Base-by-base conservation (phyloP, 2,797 vertebrate genomes). In the Cyclopterus lumpus region DNA sequence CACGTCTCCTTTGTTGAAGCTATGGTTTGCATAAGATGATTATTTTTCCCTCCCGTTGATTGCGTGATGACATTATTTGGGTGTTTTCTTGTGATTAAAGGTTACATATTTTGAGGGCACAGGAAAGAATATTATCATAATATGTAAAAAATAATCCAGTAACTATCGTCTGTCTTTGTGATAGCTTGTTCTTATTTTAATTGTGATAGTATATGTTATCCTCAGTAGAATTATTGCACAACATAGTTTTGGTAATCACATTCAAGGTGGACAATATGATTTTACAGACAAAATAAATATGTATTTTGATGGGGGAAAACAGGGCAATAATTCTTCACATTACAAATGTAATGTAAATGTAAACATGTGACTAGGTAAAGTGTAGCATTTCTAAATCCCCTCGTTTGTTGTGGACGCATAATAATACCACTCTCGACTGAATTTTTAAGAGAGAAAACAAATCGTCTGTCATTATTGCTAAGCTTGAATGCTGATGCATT, bases 381-480 rank as follows among this genome's bases (percentile, higher is more conserved):
- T 48, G 11, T 51, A 20, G 24, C 5, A 9, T 54, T 60, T 62
- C 53, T 32, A 36, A 60, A n/a, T 10, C 26, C 1, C 0, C 1
- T 30, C 1, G 26, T 51, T 75, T 30, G 26, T 59, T 62, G 4
- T 40, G 34, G 18, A 34, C 1, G 36, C 20, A 40, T n/a, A 66
- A 68, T 40, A 67, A 61, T 22, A 32, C 36, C 55, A 66, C 24
- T 38, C n/a, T 38, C 64, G 49, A 0, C 42, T 49, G 34, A 65
- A 62, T 73, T 75, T 70, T 65, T 6, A 49, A 59, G 40, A 36
- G 18, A 61, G 42, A 75, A 70, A 58, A 75, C 58, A 78, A 87
- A 77, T 73, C 53, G 26, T 64, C 16, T 59, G 54, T 74, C 71
- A 72, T 71, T 69, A 38, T 64, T 77, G 42, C 34, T 26, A 36